phyloP scores from a whole-genome alignment of 2,113 vertebrate genomes.

The Microcebus murinus region DNA sequence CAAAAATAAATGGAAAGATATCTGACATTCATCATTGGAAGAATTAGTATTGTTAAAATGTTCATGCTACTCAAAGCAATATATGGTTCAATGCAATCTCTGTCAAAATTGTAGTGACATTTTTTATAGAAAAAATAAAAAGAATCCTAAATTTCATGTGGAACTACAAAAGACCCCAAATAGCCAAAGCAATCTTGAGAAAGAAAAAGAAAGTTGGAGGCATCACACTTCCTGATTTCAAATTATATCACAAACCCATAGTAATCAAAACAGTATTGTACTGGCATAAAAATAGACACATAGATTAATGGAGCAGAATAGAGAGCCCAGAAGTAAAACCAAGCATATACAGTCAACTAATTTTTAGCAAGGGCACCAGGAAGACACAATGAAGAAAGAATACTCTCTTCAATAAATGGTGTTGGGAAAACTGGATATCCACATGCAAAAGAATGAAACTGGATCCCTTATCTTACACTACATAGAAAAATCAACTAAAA shows the following conservation, averaged over 20 bases:
- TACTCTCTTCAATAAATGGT: not conserved
- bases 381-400: not conserved
- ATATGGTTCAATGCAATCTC: not conserved
- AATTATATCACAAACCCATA: not conserved
- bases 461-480: not conserved
- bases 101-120: not conserved
- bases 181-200: not conserved
- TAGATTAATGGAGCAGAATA: not conserved
- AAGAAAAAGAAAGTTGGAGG: not conserved
- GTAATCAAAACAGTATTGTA: not conserved
- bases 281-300: not conserved
- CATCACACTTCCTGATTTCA: not conserved
- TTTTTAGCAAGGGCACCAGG: not conserved
- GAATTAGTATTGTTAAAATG: not conserved
- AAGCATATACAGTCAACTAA: not conserved
- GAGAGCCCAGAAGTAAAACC: not conserved
- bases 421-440: not conserved
- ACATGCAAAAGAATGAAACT: not conserved
- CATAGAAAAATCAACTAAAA: not conserved
- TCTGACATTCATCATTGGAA: not conserved
- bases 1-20: not conserved
- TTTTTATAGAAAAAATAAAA: not conserved
- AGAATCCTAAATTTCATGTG: not conserved
- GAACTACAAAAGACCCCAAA: not conserved
- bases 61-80: not conserved